phyloP scores from a whole-genome alignment of 2,888 invertebrate species.

The Phengaris arion region DNA sequence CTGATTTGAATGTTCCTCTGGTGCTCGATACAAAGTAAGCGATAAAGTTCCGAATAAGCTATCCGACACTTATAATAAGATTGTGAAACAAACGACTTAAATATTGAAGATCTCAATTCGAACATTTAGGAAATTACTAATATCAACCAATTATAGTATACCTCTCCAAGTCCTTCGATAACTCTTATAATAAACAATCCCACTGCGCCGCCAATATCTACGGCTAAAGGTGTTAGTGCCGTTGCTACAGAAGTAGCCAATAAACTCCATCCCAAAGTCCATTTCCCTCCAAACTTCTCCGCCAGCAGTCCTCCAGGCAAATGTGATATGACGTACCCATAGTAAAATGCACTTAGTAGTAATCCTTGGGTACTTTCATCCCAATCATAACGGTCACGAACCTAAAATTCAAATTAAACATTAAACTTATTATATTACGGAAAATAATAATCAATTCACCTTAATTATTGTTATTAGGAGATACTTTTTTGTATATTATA shows the following conservation, averaged over 20 bases:
- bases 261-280: constrained; percentile 88
- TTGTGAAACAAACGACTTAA: no score
- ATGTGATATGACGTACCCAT: constrained; percentile 90
- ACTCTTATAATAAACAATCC: constrained; percentile 79
- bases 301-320: constrained; percentile 90
- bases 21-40: no score
- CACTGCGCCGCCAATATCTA: constrained; percentile 74
- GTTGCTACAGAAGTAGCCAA: constrained; percentile 89
- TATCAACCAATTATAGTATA: neutral
- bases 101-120: no score
- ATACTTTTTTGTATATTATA: no score
- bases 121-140: no score
- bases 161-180: constrained; percentile 82
- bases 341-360: constrained; percentile 89
- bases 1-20: no score
- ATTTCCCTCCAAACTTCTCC: constrained; percentile 91
- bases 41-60: no score
- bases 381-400: constrained; percentile 81
- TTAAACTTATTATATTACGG: neutral
- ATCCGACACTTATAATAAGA: no score
- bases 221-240: constrained; percentile 85
- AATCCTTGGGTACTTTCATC: constrained; percentile 84
- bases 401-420: constrained; percentile 44
- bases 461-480: no score
- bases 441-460: no score